Evolutionary conservation across 2,888 invertebrate genomes (phyloP).

Genomic region (Lamellibrachia satsuma): DNA sequence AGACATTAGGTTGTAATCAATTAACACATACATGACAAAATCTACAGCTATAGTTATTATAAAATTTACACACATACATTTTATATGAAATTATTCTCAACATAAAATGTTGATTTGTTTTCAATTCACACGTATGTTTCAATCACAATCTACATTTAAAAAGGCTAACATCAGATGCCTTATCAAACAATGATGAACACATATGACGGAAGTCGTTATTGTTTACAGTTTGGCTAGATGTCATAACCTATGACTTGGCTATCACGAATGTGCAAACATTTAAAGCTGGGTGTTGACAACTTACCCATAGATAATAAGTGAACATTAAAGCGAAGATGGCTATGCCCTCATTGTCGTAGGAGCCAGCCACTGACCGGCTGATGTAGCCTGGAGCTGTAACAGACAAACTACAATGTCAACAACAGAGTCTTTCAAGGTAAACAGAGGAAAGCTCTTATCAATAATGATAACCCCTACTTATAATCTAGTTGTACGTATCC

Average conservation of each 20-base stretch:
- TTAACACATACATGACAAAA: neutral
- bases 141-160: too few relatives aligned
- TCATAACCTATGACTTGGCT: neutral
- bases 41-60: neutral
- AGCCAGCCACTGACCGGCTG: slow-evolving; percentile 97
- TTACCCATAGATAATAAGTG: slow-evolving; percentile 96
- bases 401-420: slow-evolving; percentile 21
- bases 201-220: neutral
- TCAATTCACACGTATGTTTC: too few relatives aligned
- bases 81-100: neutral
- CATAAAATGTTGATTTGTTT: too few relatives aligned
- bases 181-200: neutral
- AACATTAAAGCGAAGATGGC: slow-evolving; percentile 99
- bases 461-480: neutral
- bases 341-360: slow-evolving; percentile 99
- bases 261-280: neutral
- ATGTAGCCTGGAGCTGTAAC: slow-evolving; percentile 92
- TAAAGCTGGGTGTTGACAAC: slow-evolving; percentile 36
- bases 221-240: too few relatives aligned
- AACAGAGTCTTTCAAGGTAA: neutral
- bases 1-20: neutral
- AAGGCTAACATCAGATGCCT: too few relatives aligned
- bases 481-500: neutral
- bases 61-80: neutral
- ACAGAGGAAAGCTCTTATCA: neutral